Base-by-base conservation (phyloP, 2,113 vertebrate genomes). In the Poecilia latipinna region DNA sequence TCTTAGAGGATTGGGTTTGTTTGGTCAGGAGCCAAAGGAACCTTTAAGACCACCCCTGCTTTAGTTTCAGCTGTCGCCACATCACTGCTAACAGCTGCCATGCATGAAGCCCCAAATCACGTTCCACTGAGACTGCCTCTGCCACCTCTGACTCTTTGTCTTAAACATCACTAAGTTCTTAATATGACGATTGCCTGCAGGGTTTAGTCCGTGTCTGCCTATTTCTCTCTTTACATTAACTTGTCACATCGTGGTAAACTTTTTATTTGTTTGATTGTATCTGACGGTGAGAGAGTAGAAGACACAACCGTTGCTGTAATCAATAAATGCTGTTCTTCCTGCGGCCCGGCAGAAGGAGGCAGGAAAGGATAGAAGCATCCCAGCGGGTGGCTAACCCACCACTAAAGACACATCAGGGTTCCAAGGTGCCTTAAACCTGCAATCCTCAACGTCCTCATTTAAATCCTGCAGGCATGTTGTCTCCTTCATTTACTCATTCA, bases 381-480 rank as follows among this genome's bases (percentile, higher is more conserved):
- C 17, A 19, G 15, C 5, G 1, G 44, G 44, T 48, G 26, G 61
- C 22, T 11, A 3, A n/a, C 24, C 51, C 51, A n/a, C 51, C 22
- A n/a, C 74, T 83, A 72, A 82, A 48, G 37, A 54, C 75, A 77
- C 67, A 86, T 93, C 91, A 93, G 92, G 89, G 87, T 92, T 89
- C 86, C 72, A 82, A 75, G 92, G 88, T 95, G 94, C 94, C 94
- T 94, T 95, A 93, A 61, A 73, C 15, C 79, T 85, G 51, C 70
- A 31, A 65, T 81, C 82, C 69, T 72, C 37, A n/a, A 26, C 12
- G 61, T 74, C 80, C 65, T 73, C 72, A 42, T 13, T 70, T 79
- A 57, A 57, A 57, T 24, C 22, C 4, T n/a, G 19, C 51, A 57
- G 17, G 44, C 13, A 48, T 48, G 17, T 17, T 2, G 6, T 24